Evolutionary conservation across 2,113 vertebrate genomes (phyloP), one percentile per base, ranked within the genome.

Genomic region (Origma solitaria): DNA sequence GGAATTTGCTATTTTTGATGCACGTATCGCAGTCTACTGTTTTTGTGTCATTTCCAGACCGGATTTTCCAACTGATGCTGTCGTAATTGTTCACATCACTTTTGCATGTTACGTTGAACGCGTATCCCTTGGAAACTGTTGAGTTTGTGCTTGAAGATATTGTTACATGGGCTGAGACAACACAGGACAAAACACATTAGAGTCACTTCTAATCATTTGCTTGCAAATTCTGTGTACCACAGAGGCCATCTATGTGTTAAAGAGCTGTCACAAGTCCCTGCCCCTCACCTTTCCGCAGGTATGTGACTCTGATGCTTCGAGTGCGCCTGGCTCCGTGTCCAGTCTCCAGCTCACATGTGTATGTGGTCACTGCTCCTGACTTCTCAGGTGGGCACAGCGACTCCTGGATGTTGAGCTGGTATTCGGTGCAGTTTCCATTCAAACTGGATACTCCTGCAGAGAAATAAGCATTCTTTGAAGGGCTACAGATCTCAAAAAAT

Each of bases 31-130:
- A 76, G 20, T 95, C 15, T 22, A 98, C 82, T 33, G 3, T 15
- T 81, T 47, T 70, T 16, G 5, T 60, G 35, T 12, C 62, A 38
- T 37, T 90, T 75, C 82, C 96, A 91, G 94, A 92, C 33, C 94
- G 96, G 89, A 97, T 98, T 91, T 96, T 83, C 98, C 98, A 98
- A 9, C 38, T 96, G 37, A 98, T 72, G 22, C 80, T 91, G 58
- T 98, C 95, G 40, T 95, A 98, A 66, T 90, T 91, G 90, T 44
- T 96, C 75, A 96, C 64, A 85, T 98, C 90, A 21, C 97, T 98
- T 88, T 71, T 1, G 51, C 98, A 98, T 0, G 17, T 97, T 78
- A 98, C 33, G 49, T 31, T 96, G 94, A 98, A 97, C 4, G 2
- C 10, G 9, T 78, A 14, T 82, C 98, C 98, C 86, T 96, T 95